phyloP scores from a whole-genome alignment of 1,140 invertebrate species.

The Meloidogyne exigua region DNA sequence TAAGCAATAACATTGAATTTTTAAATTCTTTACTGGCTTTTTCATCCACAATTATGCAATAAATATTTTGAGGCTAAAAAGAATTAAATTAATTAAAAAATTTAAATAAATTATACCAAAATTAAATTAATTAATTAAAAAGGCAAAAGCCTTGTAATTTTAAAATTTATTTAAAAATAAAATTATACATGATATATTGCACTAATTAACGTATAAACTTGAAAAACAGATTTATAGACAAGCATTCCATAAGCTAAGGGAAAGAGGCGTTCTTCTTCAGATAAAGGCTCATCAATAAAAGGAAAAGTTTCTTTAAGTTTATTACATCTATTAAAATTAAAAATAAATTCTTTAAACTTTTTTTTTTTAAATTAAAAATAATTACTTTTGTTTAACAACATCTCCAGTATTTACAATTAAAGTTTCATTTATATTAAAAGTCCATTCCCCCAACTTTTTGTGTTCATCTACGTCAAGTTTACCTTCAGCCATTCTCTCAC shows the following conservation, averaged over 20 bases:
- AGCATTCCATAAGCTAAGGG: constrained; percentile 43
- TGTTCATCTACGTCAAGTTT: background rate
- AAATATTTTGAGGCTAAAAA: constrained; percentile 55
- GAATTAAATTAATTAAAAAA: background rate
- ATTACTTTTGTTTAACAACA: background rate
- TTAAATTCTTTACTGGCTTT: constrained; percentile 45
- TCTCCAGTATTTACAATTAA: background rate
- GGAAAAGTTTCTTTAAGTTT: background rate
- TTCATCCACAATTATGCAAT: constrained; percentile 53
- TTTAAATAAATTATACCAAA: too few species aligned
- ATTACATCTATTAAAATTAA: background rate
- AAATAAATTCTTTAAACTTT: background rate
- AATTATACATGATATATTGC: constrained; percentile 37
- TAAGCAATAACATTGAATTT: constrained; percentile 34
- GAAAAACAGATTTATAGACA: constrained; percentile 39
- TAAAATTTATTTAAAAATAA: too few species aligned
- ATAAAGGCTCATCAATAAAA: constrained; percentile 14
- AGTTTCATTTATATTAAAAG: background rate
- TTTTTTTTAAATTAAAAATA: too few species aligned
- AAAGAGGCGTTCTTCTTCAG: constrained; percentile 32
- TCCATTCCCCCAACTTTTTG: background rate
- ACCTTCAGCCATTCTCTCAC: background rate
- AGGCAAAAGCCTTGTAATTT: too few species aligned
- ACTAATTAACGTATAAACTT: constrained; percentile 42
- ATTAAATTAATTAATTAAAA: too few species aligned